A percentile compares a stretch with the other conserved stretches of the same genome.
phyloP scores from a whole-genome alignment of 1,140 invertebrate species.

The Cheumatopsyche charites region DNA sequence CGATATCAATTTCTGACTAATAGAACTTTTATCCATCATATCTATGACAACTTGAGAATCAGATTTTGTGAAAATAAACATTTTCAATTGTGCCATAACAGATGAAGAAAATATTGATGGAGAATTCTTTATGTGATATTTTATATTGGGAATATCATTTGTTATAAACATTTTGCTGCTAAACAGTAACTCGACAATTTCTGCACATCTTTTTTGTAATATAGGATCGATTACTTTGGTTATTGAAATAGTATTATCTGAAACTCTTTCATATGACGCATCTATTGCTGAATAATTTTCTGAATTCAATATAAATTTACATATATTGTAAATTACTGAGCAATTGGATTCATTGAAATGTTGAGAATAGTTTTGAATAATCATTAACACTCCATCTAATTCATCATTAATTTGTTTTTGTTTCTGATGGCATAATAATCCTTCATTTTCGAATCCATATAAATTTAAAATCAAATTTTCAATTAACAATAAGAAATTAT shows the following conservation, averaged over 20 bases:
- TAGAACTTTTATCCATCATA: slow-evolving; percentile 34
- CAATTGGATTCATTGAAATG: neutral
- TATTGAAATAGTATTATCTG: too few species aligned
- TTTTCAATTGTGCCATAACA: slow-evolving; percentile 31
- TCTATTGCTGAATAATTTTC: neutral
- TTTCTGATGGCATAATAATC: slow-evolving; percentile 1
- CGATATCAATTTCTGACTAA: slow-evolving; percentile 27
- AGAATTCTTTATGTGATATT: slow-evolving; percentile 29
- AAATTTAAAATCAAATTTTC: slow-evolving; percentile 36
- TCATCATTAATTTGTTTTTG: slow-evolving; percentile 34
- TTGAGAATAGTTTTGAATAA: slow-evolving; percentile 11
- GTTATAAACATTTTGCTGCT: slow-evolving; percentile 1
- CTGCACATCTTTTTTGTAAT: slow-evolving; percentile 32
- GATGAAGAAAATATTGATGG: slow-evolving; percentile 28
- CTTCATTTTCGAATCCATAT: slow-evolving; percentile 17
- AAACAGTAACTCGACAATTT: slow-evolving; percentile 33
- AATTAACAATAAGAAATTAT: slow-evolving; percentile 38
- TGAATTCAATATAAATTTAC: slow-evolving; percentile 37
- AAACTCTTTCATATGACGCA: too few species aligned
- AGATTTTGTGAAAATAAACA: neutral
- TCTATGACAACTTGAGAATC: slow-evolving; percentile 7
- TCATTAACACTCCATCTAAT: slow-evolving; percentile 30
- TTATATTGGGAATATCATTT: neutral
- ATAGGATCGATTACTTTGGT: neutral
- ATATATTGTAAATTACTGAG: slow-evolving; percentile 33